These are phyloP conservation scores for Tyto alba DNA, from an alignment of 2,113 vertebrate genomes.

Conservation along the genomic window DNA sequence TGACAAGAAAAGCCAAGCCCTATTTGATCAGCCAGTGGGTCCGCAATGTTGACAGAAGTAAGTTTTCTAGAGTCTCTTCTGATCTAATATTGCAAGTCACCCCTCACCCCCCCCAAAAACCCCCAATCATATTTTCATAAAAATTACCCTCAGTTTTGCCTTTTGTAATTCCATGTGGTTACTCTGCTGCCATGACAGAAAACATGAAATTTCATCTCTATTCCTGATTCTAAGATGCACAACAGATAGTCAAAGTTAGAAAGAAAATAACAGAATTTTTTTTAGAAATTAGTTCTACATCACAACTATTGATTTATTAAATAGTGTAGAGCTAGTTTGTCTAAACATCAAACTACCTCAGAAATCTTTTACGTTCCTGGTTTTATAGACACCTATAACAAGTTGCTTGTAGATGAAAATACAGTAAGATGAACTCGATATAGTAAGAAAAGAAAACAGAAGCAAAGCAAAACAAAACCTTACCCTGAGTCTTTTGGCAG, in stretches of 20 bases:
- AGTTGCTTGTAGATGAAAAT: not conserved
- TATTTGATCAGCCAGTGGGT: rapidly evolving
- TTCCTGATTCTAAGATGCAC: not conserved
- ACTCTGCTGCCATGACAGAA: not conserved
- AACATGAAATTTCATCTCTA: not conserved
- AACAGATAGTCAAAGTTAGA: not conserved
- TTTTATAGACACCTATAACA: not conserved
- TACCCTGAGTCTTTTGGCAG: constrained; percentile 90
- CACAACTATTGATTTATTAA: not conserved
- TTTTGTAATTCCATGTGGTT: not conserved
- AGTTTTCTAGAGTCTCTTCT: not conserved
- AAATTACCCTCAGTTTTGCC: not conserved
- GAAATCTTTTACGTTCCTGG: not conserved
- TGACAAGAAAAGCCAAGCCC: not conserved
- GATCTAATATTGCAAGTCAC: not conserved
- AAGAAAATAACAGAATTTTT: not conserved
- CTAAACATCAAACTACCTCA: not conserved
- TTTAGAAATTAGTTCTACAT: not conserved
- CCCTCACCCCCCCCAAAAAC: rapidly evolving
- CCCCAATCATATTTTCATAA: not conserved
- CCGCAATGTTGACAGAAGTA: not conserved
- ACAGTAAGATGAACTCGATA: not conserved
- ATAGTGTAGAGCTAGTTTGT: not conserved
- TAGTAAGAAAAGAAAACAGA: not conserved
- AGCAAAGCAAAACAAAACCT: constrained; percentile 32